Conservation (phyloP, 2,888 invertebrate species). For the Thera obeliscata region DNA sequence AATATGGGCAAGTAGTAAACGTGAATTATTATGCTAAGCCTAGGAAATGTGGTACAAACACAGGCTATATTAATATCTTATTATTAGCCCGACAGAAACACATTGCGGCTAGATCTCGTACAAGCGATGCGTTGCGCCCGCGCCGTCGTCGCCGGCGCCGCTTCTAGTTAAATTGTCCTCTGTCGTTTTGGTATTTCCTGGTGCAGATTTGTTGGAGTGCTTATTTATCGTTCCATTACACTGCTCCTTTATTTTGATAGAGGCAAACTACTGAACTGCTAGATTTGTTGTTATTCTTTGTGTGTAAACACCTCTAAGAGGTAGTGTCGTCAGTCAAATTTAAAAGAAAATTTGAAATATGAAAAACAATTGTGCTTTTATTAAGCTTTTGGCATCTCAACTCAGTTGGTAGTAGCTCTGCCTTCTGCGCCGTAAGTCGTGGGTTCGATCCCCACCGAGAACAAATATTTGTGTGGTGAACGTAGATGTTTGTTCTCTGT, state of each 20-base stretch:
- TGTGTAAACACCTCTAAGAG: too few relatives aligned
- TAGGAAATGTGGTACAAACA: conserved; percentile 15
- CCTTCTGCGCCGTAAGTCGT: too few relatives aligned
- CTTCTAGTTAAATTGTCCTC: conserved; percentile 51
- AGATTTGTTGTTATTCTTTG: too few relatives aligned
- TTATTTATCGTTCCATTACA: conserved; percentile 42
- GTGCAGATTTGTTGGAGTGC: conserved; percentile 50
- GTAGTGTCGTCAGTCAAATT: too few relatives aligned
- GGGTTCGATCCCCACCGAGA: too few relatives aligned
- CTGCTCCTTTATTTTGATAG: conserved; percentile 12
- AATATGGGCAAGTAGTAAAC: conserved; percentile 8
- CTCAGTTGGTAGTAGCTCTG: too few relatives aligned
- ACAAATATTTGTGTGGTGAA: too few relatives aligned
- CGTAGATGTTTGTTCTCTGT: too few relatives aligned
- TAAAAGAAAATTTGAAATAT: too few relatives aligned
- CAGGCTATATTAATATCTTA: conserved; percentile 23
- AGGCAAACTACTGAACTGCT: too few relatives aligned
- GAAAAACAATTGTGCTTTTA: too few relatives aligned
- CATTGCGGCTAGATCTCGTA: conserved; percentile 39
- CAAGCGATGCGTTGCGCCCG: conserved; percentile 48
- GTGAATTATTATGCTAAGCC: conserved; percentile 16
- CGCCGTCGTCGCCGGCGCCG: conserved; percentile 46
- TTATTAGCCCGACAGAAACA: conserved; percentile 27
- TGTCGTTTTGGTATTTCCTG: conserved; percentile 58
- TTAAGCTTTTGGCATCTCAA: too few relatives aligned